Evolutionary conservation across 2,888 invertebrate species (phyloP).

Genomic region (Drosophila dives): DNA sequence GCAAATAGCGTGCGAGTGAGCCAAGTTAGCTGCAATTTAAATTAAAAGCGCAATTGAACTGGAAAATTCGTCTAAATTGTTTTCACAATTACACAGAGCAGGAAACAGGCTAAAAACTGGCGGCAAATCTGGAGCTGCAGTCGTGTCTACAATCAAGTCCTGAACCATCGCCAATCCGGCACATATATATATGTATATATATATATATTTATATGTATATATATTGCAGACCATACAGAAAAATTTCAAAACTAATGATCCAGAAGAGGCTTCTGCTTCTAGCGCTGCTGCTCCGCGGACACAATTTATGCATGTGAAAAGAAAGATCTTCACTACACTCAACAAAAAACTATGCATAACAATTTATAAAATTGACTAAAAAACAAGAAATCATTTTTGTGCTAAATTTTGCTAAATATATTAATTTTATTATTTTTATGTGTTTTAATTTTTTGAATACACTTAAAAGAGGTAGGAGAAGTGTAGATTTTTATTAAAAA

Average conservation of each 20-base stretch:
- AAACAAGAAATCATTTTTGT: not conserved
- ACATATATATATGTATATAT: not conserved
- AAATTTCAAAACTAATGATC: conserved; percentile 75
- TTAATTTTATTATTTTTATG: not conserved
- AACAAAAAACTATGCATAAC: not conserved
- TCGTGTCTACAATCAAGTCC: conserved; percentile 66
- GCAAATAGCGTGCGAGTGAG: conserved; percentile 10
- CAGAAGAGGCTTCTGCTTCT: conserved; percentile 23
- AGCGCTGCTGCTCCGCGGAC: conserved; percentile 48
- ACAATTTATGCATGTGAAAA: conserved; percentile 76
- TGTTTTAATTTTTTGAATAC: not conserved
- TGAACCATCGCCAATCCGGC: conserved; percentile 49
- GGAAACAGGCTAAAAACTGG: conserved; percentile 14
- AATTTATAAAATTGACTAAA: not conserved
- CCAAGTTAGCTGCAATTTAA: conserved; percentile 66
- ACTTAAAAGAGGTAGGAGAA: not conserved
- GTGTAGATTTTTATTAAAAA: not conserved
- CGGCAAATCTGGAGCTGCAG: conserved; percentile 25
- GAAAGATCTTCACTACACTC: conserved; percentile 54
- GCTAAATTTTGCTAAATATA: not conserved
- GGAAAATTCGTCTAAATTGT: conserved; percentile 78
- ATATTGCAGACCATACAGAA: conserved; percentile 51
- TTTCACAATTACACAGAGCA: conserved; percentile 72
- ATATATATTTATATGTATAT: conserved; percentile 1
- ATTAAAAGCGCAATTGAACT: conserved; percentile 82